These are phyloP conservation scores for Mythimna albipuncta DNA, from an alignment of 2,888 invertebrate genomes.

Conservation along the genomic window DNA sequence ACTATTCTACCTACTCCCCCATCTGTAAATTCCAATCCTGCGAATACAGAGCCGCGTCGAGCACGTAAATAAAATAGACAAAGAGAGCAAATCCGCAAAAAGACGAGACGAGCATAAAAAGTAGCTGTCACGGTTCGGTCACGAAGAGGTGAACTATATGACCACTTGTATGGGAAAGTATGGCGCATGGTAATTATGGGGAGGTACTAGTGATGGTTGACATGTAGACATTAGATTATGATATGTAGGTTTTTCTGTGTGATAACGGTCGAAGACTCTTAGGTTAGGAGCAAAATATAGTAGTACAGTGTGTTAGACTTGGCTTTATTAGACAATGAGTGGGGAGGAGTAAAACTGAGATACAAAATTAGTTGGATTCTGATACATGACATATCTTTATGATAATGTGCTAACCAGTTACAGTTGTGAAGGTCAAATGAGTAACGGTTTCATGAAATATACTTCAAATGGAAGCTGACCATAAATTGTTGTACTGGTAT, in stretches of 20 bases:
- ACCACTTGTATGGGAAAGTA: conserved; percentile 64
- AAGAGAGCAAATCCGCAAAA: conserved; percentile 86
- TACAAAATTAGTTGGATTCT: no score
- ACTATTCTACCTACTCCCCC: conserved; percentile 41
- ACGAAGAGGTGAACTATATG: conserved; percentile 86
- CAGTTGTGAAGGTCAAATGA: no score
- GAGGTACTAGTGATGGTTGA: conserved; percentile 16
- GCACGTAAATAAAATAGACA: conserved; percentile 89
- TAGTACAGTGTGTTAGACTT: no score
- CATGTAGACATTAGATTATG: conserved; percentile 9
- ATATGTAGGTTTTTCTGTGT: not conserved
- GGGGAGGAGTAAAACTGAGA: no score
- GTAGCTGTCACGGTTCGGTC: conserved; percentile 88
- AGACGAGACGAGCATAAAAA: conserved; percentile 83
- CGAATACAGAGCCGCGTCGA: conserved; percentile 71
- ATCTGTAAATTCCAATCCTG: conserved; percentile 50
- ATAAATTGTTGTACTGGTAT: no score
- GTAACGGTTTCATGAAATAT: no score
- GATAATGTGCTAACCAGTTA: no score
- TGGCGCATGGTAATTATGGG: conserved; percentile 40
- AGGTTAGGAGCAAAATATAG: not conserved
- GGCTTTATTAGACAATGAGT: no score
- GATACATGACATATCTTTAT: no score
- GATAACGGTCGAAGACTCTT: not conserved
- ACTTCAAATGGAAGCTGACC: no score